Conservation (phyloP, 2,888 invertebrate genomes). For the Smittia aterrima region DNA sequence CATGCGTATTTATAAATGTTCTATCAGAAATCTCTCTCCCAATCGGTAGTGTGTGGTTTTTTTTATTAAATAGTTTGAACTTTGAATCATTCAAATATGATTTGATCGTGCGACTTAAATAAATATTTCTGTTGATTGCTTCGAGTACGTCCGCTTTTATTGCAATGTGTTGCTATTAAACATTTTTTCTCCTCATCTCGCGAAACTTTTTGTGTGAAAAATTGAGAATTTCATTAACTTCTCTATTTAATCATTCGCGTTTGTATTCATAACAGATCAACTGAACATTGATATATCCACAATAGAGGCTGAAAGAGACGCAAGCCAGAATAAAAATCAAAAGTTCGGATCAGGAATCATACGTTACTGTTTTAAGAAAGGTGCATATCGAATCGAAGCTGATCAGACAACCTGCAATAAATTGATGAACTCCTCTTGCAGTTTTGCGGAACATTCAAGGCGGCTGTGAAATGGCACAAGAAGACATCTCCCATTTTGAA, state of each 20-base stretch:
- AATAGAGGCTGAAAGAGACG: conserved; percentile 12
- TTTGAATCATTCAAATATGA: not conserved
- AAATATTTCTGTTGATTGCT: not conserved
- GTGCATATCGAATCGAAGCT: too few species aligned
- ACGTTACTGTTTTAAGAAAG: conserved; percentile 36
- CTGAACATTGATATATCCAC: conserved; percentile 33
- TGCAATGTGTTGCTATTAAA: not conserved
- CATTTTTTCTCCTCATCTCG: conserved; percentile 10
- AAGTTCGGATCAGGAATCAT: conserved; percentile 13
- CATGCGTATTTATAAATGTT: not conserved
- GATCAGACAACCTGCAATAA: not conserved
- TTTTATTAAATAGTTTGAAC: too few species aligned
- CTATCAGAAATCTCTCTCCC: too few species aligned
- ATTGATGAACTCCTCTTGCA: not conserved
- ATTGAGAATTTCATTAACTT: not conserved
- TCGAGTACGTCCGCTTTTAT: not conserved
- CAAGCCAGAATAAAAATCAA: not conserved
- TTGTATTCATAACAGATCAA: conserved; percentile 30
- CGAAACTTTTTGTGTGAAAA: not conserved
- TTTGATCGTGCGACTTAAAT: not conserved
- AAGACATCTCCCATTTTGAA: conserved; percentile 33
- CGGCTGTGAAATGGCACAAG: conserved; percentile 18
- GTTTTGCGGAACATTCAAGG: conserved; percentile 15
- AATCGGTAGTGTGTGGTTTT: too few species aligned
- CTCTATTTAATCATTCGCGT: conserved; percentile 16